Base-by-base conservation (phyloP, 2,888 invertebrate species). In the Steinernema carpocapsae region DNA sequence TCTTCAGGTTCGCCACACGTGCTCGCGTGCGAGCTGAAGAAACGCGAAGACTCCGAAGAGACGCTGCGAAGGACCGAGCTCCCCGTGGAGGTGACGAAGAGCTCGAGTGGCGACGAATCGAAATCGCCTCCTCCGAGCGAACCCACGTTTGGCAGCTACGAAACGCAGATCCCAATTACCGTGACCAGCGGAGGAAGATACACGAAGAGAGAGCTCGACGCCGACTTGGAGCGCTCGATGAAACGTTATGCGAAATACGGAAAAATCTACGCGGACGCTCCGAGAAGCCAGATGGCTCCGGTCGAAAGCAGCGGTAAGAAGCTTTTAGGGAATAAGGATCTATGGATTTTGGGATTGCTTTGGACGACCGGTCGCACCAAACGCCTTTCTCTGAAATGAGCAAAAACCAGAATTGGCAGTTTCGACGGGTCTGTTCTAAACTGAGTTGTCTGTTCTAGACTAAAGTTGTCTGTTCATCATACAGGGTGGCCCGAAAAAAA, bases 221-320 rank as follows among this genome's bases (percentile, higher is more conserved):
- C 76, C 26, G 77, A 77, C 37, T 43, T 77, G 48, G 74, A 77
- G 22, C 17, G 72, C 14, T 72, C 76, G 19, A 76, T 74, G 74
- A 43, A 56, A 26, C 76, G 76, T 12, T 72, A 78, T 32, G 74
- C 70, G 7, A 45, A 74, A 14, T 80, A 79, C 70, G 78, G 78
- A 0, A 45, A 59, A 51, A 70, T 74, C 12, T 79, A 79, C 72
- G 64, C 43, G 10, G 79, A 79, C 71, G 78, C 79, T 1, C 72
- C 74, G 17, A 17, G 46, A 1, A 74, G 74, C 29, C 70, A 76
- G n/a, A 64, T 64, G 64, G 37, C 37, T 29, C 32, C 64, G 32
- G 64, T 17, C 12, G 32, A 26, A 7, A 64, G 64, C 19, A 32
- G 17, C 4, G 64, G 64, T 64, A 29, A 64, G 64, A 29, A 7